phyloP scores from a whole-genome alignment of 2,888 invertebrate species.

The Cinara cedri region DNA sequence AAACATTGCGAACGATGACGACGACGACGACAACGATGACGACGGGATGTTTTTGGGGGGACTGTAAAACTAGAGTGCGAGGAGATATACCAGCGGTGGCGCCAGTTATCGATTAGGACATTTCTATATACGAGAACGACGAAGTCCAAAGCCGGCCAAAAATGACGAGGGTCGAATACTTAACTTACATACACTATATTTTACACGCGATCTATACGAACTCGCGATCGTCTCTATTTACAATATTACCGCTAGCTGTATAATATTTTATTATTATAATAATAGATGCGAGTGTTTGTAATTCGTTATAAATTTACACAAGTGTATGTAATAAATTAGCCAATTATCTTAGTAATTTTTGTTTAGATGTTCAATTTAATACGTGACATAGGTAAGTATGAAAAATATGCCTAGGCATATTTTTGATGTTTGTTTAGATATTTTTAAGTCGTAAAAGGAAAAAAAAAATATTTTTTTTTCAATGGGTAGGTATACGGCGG shows the following conservation, averaged over 20 bases:
- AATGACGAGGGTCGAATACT: constrained; percentile 32
- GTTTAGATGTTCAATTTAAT: too few species aligned
- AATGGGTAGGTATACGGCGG: neutral
- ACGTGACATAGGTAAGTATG: too few species aligned
- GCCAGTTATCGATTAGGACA: constrained; percentile 54
- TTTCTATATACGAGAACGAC: constrained; percentile 48
- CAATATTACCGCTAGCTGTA: too few species aligned
- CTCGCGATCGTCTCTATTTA: too few species aligned
- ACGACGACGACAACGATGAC: neutral
- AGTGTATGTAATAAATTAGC: too few species aligned
- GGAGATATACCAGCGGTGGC: constrained; percentile 41
- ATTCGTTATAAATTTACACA: neutral
- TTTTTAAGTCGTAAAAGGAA: neutral
- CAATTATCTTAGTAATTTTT: too few species aligned
- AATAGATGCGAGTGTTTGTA: neutral
- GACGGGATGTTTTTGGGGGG: neutral
- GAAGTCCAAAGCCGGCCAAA: constrained; percentile 50
- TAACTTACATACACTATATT: neutral
- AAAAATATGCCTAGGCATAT: neutral
- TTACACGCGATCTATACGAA: too few species aligned
- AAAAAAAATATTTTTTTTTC: too few species aligned
- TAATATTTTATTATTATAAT: neutral
- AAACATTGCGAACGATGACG: neutral
- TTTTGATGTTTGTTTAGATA: neutral
- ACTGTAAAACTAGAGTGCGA: constrained; percentile 24